Base-by-base conservation (phyloP, 2,797 vertebrate genomes). In the Rhabdomys pumilio region DNA sequence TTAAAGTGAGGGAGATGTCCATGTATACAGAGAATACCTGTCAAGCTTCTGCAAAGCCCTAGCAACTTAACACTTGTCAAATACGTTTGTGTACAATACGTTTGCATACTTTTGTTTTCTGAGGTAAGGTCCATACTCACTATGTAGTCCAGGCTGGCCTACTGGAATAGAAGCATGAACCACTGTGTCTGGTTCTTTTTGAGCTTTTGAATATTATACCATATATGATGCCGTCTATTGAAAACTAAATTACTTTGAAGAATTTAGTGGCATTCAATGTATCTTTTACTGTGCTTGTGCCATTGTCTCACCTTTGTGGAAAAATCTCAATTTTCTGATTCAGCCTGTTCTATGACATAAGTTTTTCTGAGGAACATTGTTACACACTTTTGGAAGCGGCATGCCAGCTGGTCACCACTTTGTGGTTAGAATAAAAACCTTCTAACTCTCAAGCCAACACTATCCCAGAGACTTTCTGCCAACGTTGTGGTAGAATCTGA, bases 401-500 rank as follows among this genome's bases (percentile, higher is more conserved):
- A 7, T 73, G 80, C 34, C 59, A 53, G 19, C 50, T 87, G 73
- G 65, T 93, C 87, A 90, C 50, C 41, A 31, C 89, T 93, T 94
- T 94, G 95, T 94, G 92, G 90, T 79, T 94, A 90, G 55, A 93
- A 96, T 38, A 89, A 97, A 80, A 95, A 85, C 47, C 85, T 96
- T 63, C 81, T 93, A 92, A 87, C 92, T 67, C 88, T 96, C 81
- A 79, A 91, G 85, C 59, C 96, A 95, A 0, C 61, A 72, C 84
- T 85, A 57, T 93, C 96, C 91, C 55, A 47, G 67, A 92, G 75
- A 89, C 90, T 59, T 95, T 72, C 90, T 97, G 96, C 95, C 96
- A 97, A 87, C 69, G 93, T 94, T 92, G 86, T 91, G 88, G 90
- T 94, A 94, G 85, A 96, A 86, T 93, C 94, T 97, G 93, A 93